Evolutionary conservation across 1,140 invertebrate genomes (phyloP), one percentile per base, ranked within the genome.

Genomic region (Ctenoplectra terminalis): DNA sequence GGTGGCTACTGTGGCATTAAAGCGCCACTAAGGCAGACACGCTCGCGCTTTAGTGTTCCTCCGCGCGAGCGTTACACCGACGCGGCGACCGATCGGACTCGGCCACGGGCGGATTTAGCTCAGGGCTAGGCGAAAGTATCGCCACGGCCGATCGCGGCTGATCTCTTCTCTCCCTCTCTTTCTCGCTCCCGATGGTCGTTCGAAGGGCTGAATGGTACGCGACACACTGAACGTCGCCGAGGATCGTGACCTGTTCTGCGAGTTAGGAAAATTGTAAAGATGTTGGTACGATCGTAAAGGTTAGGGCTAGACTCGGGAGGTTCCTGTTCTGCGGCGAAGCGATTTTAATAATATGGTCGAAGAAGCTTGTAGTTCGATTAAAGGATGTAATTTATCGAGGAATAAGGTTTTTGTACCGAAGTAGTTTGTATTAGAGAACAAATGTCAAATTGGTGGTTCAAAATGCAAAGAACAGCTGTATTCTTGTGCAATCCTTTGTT

Each of bases 71-170:
- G 86, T 81, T 63, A 64, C 23, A 63, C 78, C 56, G 61, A 75
- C 73, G 74, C 61, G 61, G 81, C 73, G 74, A 81, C 71, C 85
- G 85, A 86, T 87, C 85, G 81, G 64, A 81, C 54, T 73, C 78
- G 84, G 78, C 84, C 86, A 87, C 76, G 82, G 77, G 84, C 85
- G 83, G 81, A 86, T 87, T 85, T 84, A 88, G 82, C 82, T 86
- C 91, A 91, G 90, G 90, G 91, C 87, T 88, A 87, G 87, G 87
- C 89, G 82, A 91, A 91, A 91, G 90, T 92, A 89, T 85, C 86
- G 88, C 71, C 80, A 87, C 88, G 90, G 88, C 90, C 90, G 90
- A 90, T 91, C 91, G 90, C 87, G 84, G 31, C 74, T 80, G 91
- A 91, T 90, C 54, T 69, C 64, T 71, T 63, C 31, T 17, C 4